Evolutionary conservation across 1,140 invertebrate species (phyloP).

Genomic region (Oryzaephilus surinamensis): DNA sequence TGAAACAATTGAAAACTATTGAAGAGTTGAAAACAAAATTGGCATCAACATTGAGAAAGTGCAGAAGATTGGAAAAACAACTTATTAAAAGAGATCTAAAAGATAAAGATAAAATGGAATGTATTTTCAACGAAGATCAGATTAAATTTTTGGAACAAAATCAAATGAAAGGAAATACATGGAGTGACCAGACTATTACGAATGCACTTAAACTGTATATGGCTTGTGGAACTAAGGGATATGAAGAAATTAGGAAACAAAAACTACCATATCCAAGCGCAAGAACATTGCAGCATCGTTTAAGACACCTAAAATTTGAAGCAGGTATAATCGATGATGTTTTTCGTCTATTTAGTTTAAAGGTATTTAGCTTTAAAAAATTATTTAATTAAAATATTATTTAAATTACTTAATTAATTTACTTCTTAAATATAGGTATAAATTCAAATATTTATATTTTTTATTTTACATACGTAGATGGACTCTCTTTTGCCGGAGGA

Average conservation of each 20-base stretch:
- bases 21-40: background rate
- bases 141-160: slow-evolving; percentile 2
- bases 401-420: background rate
- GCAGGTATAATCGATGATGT: slow-evolving; percentile 11
- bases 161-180: background rate
- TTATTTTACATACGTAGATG: slow-evolving; percentile 1
- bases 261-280: slow-evolving; percentile 8
- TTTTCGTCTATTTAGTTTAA: slow-evolving; percentile 5
- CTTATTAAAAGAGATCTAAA: background rate
- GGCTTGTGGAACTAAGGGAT: slow-evolving; percentile 10
- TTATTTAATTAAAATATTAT: slow-evolving; percentile 1
- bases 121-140: slow-evolving; percentile 8
- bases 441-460: background rate
- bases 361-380: background rate
- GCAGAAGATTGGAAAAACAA: background rate
- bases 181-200: slow-evolving; percentile 3
- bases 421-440: too few relatives aligned
- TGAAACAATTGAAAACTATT: background rate
- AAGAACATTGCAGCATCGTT: slow-evolving; percentile 9
- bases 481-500: slow-evolving; percentile 1
- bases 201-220: slow-evolving; percentile 10
- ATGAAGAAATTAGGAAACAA: slow-evolving; percentile 10
- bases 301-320: slow-evolving; percentile 10
- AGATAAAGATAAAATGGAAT: slow-evolving; percentile 1
- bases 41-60: background rate